phyloP scores from a whole-genome alignment of 2,113 vertebrate genomes.

The Porphyrio hochstetteri region DNA sequence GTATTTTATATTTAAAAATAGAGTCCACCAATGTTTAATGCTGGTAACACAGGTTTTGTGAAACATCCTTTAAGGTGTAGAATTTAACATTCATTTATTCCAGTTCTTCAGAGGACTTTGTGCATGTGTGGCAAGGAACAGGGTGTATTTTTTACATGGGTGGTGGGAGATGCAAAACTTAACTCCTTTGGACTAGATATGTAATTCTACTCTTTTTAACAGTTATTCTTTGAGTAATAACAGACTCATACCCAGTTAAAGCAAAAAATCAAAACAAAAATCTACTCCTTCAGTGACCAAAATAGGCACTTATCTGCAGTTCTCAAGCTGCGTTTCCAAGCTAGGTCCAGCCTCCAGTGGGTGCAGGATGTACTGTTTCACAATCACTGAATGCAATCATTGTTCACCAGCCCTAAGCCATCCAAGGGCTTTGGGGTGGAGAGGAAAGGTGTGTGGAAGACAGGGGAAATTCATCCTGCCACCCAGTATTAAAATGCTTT shows the following conservation, averaged over 20 bases:
- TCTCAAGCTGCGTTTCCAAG: neutral
- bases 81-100: neutral
- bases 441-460: neutral
- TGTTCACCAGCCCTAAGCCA: neutral
- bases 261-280: neutral
- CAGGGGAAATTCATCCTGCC: neutral
- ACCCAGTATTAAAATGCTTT: neutral
- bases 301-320: neutral
- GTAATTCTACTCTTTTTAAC: neutral
- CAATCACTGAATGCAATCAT: neutral
- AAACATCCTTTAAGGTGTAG: neutral
- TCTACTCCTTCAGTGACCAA: neutral
- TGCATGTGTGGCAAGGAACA: neutral
- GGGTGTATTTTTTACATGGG: neutral
- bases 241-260: neutral
- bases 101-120: neutral
- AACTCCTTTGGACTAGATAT: neutral
- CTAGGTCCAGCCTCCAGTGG: neutral
- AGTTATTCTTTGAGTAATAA: neutral
- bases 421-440: neutral
- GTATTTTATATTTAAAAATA: neutral
- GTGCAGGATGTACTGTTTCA: neutral
- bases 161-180: neutral
- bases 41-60: no score
- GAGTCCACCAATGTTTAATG: neutral